These are phyloP conservation scores for Borostomias antarcticus DNA, from an alignment of 2,797 vertebrate species.

Conservation along the genomic window DNA sequence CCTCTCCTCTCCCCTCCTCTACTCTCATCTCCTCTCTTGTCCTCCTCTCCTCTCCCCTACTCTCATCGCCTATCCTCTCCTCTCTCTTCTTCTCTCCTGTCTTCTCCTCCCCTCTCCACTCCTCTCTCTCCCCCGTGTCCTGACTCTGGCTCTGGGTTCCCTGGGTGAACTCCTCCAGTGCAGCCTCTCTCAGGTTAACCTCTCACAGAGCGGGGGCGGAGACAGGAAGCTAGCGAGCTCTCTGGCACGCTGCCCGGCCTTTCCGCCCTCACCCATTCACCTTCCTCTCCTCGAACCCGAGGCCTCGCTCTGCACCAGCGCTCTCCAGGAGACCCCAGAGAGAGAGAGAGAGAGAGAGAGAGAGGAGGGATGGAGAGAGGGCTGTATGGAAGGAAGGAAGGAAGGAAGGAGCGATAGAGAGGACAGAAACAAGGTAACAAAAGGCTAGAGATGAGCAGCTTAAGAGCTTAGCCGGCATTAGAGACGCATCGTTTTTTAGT, in stretches of 20 bases:
- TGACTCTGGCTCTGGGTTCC: background rate
- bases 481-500: slow-evolving; percentile 67
- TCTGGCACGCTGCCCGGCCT: background rate
- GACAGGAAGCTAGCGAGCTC: slow-evolving; percentile 23
- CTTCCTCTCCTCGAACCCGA: slow-evolving; percentile 58
- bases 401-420: slow-evolving; percentile 16
- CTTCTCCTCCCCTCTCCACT: no score
- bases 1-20: background rate
- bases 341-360: slow-evolving; percentile 35
- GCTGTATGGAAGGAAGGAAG: slow-evolving; percentile 31
- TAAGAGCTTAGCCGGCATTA: slow-evolving; percentile 69
- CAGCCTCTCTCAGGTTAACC: slow-evolving; percentile 13
- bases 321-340: slow-evolving; percentile 75
- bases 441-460: slow-evolving; percentile 73
- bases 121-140: no score
- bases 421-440: slow-evolving; percentile 63
- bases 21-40: no score
- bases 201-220: slow-evolving; percentile 40
- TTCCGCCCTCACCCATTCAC: slow-evolving; percentile 21
- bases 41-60: no score
- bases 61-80: no score
- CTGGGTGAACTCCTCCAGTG: background rate
- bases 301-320: slow-evolving; percentile 39
- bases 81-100: no score
- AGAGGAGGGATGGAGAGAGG: slow-evolving; percentile 42